phyloP scores from a whole-genome alignment of 2,888 invertebrate genomes.

The Callimorpha dominula region DNA sequence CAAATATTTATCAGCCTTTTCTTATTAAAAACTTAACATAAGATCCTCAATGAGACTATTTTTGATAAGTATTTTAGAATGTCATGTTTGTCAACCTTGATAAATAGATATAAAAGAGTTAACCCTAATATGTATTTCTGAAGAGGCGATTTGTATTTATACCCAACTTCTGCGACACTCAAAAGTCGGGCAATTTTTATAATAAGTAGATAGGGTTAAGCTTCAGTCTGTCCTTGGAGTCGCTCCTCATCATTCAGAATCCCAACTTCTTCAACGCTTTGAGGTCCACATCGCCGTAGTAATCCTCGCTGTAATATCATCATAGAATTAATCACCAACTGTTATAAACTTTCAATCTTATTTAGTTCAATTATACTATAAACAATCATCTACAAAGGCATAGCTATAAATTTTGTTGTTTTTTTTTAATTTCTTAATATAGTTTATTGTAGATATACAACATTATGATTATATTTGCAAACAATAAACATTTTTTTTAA shows the following conservation, averaged over 20 bases:
- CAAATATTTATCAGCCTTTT: background rate
- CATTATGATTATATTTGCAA: too few relatives aligned
- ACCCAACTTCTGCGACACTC: conserved; percentile 3
- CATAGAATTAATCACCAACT: conserved; percentile 23
- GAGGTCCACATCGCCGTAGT: conserved; percentile 96
- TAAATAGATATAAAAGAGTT: background rate
- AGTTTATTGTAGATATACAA: background rate
- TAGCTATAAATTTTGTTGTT: background rate
- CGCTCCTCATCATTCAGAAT: conserved; percentile 87
- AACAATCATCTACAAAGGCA: background rate
- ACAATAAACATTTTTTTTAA: too few relatives aligned
- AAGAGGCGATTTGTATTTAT: conserved; percentile 17
- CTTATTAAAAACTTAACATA: background rate
- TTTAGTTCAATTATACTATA: background rate
- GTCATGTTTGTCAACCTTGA: background rate
- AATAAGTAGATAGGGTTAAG: conserved; percentile 76
- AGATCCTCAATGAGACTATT: background rate
- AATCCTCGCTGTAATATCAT: conserved; percentile 91
- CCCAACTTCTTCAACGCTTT: conserved; percentile 95
- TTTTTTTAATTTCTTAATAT: background rate
- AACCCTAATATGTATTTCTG: conserved; percentile 2
- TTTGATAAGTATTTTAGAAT: background rate
- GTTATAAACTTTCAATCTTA: background rate
- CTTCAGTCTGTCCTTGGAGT: conserved; percentile 83
- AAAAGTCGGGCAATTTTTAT: conserved; percentile 44